Conservation (phyloP, 1,140 invertebrate genomes). For the Drosophila funebris region DNA sequence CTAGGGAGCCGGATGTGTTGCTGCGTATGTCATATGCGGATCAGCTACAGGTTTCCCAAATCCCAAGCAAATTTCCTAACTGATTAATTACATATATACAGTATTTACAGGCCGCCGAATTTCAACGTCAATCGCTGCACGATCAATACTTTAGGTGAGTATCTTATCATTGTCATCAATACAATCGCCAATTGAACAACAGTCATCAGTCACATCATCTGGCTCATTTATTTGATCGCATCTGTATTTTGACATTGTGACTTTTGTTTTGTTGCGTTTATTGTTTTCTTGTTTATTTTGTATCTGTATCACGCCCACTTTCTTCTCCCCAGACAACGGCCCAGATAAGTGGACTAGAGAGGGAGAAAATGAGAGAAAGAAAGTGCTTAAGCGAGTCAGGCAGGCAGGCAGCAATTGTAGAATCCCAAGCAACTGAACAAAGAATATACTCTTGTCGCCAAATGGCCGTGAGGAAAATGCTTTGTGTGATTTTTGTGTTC, state of each 20-base stretch:
- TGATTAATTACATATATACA: constrained; percentile 84
- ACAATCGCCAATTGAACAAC: constrained; percentile 25
- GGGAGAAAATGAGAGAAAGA: constrained; percentile 10
- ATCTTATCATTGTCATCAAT: background rate
- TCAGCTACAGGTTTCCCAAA: constrained; percentile 83
- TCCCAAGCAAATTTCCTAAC: constrained; percentile 58
- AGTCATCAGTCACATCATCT: constrained; percentile 51
- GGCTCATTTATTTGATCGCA: constrained; percentile 30
- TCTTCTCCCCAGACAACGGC: constrained; percentile 79
- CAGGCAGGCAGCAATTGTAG: constrained; percentile 52
- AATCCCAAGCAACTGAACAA: constrained; percentile 80
- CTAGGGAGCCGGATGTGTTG: constrained; percentile 83
- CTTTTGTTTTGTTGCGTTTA: constrained; percentile 52
- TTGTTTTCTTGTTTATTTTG: constrained; percentile 37
- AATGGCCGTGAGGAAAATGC: constrained; percentile 64
- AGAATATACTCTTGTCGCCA: constrained; percentile 63
- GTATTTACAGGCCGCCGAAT: constrained; percentile 84
- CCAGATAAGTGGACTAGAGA: constrained; percentile 81
- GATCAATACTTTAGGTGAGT: constrained; percentile 84
- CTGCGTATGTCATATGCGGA: constrained; percentile 83
- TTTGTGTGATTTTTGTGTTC: constrained; percentile 81
- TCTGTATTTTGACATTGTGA: constrained; percentile 38
- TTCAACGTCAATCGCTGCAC: constrained; percentile 83
- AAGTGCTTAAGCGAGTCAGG: constrained; percentile 6
- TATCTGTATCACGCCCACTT: constrained; percentile 62